Conservation (phyloP, 1,140 invertebrate species). For the Radopholus similis region DNA sequence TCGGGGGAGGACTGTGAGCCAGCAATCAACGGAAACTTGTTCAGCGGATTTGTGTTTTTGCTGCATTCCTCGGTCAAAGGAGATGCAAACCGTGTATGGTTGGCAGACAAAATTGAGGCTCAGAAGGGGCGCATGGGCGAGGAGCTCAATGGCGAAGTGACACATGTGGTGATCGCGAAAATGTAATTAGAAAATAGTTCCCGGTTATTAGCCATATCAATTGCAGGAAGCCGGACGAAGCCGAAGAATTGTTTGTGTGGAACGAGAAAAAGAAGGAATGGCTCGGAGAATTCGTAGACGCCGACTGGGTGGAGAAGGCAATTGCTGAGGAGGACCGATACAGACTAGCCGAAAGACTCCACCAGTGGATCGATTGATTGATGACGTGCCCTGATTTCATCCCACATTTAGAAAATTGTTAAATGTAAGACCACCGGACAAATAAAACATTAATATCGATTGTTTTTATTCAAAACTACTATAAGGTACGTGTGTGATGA, state of each 20-base stretch:
- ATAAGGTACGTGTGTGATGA: too few relatives aligned
- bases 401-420: too few relatives aligned
- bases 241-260: slow-evolving; percentile 26
- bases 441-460: too few relatives aligned
- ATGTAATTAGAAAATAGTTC: slow-evolving; percentile 19
- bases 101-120: slow-evolving; percentile 31
- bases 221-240: slow-evolving; percentile 30
- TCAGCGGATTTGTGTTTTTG: slow-evolving; percentile 16
- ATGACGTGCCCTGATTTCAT: too few relatives aligned
- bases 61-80: not conserved
- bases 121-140: slow-evolving; percentile 16
- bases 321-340: slow-evolving; percentile 37
- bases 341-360: slow-evolving; percentile 8
- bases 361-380: slow-evolving; percentile 24
- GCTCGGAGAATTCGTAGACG: slow-evolving; percentile 25
- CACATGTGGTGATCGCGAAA: slow-evolving; percentile 33
- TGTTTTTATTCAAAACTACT: too few relatives aligned
- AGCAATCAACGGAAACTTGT: slow-evolving; percentile 6
- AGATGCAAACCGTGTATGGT: not conserved
- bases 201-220: not conserved
- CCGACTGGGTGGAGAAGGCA: slow-evolving; percentile 37
- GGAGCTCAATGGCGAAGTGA: slow-evolving; percentile 16
- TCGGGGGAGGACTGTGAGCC: not conserved
- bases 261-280: slow-evolving; percentile 26
- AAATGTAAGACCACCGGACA: too few relatives aligned